These are phyloP conservation scores for Cinara cedri DNA, from an alignment of 2,888 invertebrate genomes.

Conservation along the genomic window DNA sequence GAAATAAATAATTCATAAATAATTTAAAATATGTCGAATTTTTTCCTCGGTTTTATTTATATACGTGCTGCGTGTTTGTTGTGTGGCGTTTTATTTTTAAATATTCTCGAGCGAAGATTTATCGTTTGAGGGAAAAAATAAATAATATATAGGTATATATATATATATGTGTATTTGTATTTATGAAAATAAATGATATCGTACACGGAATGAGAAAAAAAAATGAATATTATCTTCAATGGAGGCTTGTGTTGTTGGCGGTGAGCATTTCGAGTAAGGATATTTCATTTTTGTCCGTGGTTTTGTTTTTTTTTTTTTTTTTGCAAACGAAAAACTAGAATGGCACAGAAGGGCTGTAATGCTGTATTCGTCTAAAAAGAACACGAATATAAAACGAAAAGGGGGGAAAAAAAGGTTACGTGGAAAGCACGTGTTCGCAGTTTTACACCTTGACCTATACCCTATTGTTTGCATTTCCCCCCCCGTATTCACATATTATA, in stretches of 20 bases:
- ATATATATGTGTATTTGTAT: no score
- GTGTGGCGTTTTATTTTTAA: neutral
- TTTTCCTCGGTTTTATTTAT: no score
- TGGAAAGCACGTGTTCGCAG: constrained; percentile 12
- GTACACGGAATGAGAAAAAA: no score
- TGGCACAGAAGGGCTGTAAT: neutral
- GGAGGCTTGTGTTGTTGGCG: neutral
- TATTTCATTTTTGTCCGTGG: constrained; percentile 15
- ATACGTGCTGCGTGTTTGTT: neutral
- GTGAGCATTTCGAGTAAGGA: neutral
- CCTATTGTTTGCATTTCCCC: neutral
- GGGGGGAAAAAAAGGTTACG: neutral
- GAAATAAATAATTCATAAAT: constrained; percentile 2
- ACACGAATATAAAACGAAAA: constrained; percentile 19
- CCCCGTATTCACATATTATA: no score
- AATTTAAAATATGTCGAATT: neutral
- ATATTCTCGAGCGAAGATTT: no score
- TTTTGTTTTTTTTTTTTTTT: no score
- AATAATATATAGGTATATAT: no score
- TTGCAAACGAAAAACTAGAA: neutral
- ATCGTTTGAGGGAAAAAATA: no score
- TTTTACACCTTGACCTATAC: neutral
- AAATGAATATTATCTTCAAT: no score
- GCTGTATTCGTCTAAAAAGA: constrained; percentile 4
- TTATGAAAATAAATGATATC: no score